A percentile compares a stretch with the other conserved stretches of the same genome.
phyloP scores from a whole-genome alignment of 2,113 vertebrate genomes.

The Octodon degus region DNA sequence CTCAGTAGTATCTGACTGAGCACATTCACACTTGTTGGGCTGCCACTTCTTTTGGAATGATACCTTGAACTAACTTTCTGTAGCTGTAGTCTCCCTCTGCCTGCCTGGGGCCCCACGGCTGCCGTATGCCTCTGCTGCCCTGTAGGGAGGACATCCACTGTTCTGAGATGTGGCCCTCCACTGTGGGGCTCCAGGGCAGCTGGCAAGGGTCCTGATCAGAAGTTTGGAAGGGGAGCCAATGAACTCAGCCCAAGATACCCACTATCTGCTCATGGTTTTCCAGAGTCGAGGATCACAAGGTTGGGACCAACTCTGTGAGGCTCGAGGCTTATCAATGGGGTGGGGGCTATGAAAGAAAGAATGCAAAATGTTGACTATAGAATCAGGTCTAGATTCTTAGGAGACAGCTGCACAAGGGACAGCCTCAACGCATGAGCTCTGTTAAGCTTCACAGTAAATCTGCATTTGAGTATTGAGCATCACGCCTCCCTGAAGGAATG shows the following conservation, averaged over 20 bases:
- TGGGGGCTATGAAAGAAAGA: neutral
- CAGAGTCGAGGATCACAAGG: neutral
- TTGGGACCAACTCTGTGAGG: neutral
- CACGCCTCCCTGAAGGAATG: neutral
- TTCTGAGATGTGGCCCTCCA: neutral
- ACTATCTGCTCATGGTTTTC: neutral
- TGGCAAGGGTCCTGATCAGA: neutral
- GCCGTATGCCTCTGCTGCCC: accelerated
- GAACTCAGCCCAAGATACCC: neutral
- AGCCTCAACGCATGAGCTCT: accelerated
- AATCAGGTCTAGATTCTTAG: neutral
- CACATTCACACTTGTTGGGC: neutral
- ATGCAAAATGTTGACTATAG: neutral
- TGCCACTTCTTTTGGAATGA: neutral
- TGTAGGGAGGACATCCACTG: neutral
- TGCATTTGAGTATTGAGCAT: neutral
- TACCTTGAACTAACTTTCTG: neutral
- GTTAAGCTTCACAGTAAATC: neutral
- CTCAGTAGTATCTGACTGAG: neutral
- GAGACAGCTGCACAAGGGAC: neutral
- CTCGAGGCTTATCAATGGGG: neutral
- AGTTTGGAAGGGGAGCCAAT: neutral
- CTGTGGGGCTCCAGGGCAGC: neutral
- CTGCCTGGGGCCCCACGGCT: accelerated
- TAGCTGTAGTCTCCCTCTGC: neutral